phyloP scores from a whole-genome alignment of 2,113 vertebrate genomes.

The Sinocyclocheilus grahami region DNA sequence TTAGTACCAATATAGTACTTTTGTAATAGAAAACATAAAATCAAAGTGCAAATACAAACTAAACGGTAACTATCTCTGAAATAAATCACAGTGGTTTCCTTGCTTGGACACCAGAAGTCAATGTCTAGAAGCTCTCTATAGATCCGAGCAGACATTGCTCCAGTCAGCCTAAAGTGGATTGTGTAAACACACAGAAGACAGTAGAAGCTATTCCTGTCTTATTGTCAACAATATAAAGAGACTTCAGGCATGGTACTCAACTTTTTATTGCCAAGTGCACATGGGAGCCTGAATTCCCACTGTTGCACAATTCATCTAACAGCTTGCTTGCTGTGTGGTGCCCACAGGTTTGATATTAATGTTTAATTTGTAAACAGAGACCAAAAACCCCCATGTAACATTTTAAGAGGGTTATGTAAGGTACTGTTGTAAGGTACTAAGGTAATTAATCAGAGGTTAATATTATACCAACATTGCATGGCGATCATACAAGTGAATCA shows the following conservation, averaged over 20 bases:
- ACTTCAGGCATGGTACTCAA: neutral
- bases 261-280: constrained; percentile 43
- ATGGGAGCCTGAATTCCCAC: constrained; percentile 37
- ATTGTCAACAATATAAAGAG: constrained; percentile 11
- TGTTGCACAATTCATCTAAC: constrained; percentile 43
- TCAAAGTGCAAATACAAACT: neutral
- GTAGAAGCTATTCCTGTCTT: constrained; percentile 13
- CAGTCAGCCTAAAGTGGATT: neutral
- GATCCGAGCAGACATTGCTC: constrained; percentile 1
- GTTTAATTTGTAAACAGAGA: constrained; percentile 2
- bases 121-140: neutral
- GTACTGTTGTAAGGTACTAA: neutral
- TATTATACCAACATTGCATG: neutral
- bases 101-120: neutral
- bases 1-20: neutral
- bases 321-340: constrained; percentile 6
- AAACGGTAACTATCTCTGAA: neutral
- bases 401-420: constrained; percentile 21
- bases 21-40: neutral
- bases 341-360: constrained; percentile 14
- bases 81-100: neutral
- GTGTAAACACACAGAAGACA: constrained; percentile 9
- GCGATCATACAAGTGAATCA: neutral
- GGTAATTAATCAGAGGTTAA: neutral
- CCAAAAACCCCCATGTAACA: neutral